phyloP scores from a whole-genome alignment of 2,888 invertebrate genomes.

The Liposcelis brunnea region DNA sequence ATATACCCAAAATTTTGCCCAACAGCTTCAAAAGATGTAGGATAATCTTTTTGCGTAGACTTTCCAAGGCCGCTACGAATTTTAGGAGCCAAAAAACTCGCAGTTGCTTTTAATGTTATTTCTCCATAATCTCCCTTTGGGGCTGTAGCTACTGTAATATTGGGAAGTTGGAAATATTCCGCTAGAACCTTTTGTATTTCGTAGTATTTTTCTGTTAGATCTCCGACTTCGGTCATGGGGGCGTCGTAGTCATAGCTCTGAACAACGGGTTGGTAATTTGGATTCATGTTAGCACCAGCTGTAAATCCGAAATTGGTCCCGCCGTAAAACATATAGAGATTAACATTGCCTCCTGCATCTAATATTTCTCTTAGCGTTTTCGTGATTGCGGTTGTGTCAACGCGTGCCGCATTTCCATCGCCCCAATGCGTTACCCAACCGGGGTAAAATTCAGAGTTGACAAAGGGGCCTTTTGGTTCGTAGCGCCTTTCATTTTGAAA shows the following conservation, averaged over 20 bases:
- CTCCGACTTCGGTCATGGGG: slow-evolving; percentile 75
- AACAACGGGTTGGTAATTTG: slow-evolving; percentile 43
- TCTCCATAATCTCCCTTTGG: slow-evolving; percentile 1
- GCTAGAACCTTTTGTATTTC: slow-evolving; percentile 43
- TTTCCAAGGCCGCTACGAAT: slow-evolving; percentile 27
- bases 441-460: slow-evolving; percentile 82
- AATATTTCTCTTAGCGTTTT: slow-evolving; percentile 38
- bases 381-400: slow-evolving; percentile 32
- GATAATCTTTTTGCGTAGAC: slow-evolving; percentile 26
- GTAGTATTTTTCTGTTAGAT: slow-evolving; percentile 68
- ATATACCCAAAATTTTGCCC: slow-evolving; percentile 42
- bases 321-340: slow-evolving; percentile 84
- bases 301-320: slow-evolving; percentile 71
- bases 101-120: slow-evolving; percentile 13
- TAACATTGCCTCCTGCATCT: slow-evolving; percentile 41
- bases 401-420: slow-evolving; percentile 42
- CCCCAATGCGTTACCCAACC: slow-evolving; percentile 91
- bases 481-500: slow-evolving; percentile 27
- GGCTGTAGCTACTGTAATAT: too few relatives aligned
- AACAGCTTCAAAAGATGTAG: slow-evolving; percentile 45
- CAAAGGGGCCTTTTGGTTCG: slow-evolving; percentile 51
- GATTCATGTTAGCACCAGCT: slow-evolving; percentile 21
- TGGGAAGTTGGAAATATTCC: not conserved
- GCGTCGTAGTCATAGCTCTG: slow-evolving; percentile 89
- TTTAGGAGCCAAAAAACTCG: slow-evolving; percentile 13